Evolutionary conservation across 2,797 vertebrate species (phyloP).

Genomic region (Phataginus tricuspis): DNA sequence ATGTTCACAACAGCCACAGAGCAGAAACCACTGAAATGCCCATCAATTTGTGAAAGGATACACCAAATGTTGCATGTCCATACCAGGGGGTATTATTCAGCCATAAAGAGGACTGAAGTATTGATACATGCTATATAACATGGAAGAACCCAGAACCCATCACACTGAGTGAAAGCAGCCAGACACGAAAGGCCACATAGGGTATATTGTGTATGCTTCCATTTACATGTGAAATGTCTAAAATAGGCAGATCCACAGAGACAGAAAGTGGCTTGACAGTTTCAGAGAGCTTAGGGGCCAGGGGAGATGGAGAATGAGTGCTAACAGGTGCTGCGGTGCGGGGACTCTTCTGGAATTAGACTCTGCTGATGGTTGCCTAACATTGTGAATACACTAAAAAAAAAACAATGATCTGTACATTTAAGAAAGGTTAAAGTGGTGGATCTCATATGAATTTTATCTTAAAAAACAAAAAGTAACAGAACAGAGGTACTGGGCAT

Average conservation of each 20-base stretch:
- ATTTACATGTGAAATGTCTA: neutral
- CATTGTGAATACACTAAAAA: neutral
- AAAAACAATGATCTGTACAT: neutral
- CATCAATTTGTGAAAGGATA: neutral
- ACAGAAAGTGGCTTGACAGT: too few species aligned
- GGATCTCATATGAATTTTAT: neutral
- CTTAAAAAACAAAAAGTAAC: neutral
- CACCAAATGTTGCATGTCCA: neutral
- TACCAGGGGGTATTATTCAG: neutral
- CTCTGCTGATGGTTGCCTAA: neutral
- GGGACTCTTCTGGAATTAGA: neutral
- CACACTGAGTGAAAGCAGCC: neutral
- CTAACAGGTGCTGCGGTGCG: accelerated
- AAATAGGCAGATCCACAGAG: neutral
- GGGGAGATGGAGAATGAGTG: neutral
- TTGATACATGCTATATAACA: neutral
- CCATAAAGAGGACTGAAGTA: neutral
- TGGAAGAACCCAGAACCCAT: neutral
- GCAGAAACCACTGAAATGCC: neutral
- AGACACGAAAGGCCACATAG: neutral
- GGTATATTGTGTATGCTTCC: accelerated
- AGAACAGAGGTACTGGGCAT: neutral
- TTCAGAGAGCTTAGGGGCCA: accelerated
- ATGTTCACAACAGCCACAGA: neutral
- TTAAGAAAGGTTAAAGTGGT: neutral